Evolutionary conservation across 1,140 invertebrate species (phyloP).

Genomic region (Drosophila ficusphila): DNA sequence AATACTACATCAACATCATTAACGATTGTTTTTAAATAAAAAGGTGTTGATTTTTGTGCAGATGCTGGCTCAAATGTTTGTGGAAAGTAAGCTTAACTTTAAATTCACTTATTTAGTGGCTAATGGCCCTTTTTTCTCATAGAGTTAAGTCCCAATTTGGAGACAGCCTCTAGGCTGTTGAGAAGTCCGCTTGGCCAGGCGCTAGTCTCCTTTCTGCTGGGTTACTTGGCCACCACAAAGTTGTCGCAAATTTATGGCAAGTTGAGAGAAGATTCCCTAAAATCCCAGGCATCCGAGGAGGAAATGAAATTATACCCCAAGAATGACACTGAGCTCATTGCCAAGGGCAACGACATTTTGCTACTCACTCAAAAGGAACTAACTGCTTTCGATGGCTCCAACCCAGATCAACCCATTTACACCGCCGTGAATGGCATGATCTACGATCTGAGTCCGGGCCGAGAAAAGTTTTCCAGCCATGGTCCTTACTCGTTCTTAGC

Average conservation of each 20-base stretch:
- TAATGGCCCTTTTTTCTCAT: neutral
- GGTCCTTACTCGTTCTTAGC: conserved; percentile 46
- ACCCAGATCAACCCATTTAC: conserved; percentile 36
- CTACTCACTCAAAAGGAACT: conserved; percentile 33
- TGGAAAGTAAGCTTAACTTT: conserved; percentile 25
- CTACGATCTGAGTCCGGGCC: conserved; percentile 52
- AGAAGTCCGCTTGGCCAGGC: conserved; percentile 43
- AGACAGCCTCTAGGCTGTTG: conserved; percentile 6
- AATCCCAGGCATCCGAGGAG: neutral
- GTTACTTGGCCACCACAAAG: conserved; percentile 56
- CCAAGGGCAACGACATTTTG: neutral
- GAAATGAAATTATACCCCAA: neutral
- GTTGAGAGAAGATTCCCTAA: neutral
- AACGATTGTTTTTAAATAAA: too few species aligned
- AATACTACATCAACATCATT: neutral
- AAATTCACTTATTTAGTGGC: neutral
- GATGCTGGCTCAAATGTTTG: neutral
- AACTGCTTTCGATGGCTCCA: conserved; percentile 32
- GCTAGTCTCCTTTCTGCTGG: conserved; percentile 43
- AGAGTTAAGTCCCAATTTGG: conserved; percentile 17
- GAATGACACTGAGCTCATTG: neutral
- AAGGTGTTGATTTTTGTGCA: neutral
- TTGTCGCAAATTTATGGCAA: neutral
- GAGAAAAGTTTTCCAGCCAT: conserved; percentile 12
- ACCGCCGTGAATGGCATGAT: conserved; percentile 65